phyloP scores from a whole-genome alignment of 2,113 vertebrate species.

The Suncus etruscus region DNA sequence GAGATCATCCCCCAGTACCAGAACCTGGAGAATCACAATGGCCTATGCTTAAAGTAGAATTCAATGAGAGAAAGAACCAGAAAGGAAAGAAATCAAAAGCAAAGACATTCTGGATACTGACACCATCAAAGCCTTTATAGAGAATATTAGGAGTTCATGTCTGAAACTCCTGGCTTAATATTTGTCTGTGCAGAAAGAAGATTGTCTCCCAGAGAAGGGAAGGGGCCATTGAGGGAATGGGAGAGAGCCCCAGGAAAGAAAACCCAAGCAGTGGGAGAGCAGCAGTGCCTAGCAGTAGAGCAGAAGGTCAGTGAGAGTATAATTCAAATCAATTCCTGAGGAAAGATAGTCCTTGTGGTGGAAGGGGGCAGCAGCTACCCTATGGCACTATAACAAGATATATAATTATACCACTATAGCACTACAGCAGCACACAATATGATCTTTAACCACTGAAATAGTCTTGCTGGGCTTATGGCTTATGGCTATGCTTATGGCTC shows the following conservation, averaged over 20 bases:
- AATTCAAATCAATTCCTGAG: background rate
- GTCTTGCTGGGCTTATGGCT: too few relatives aligned
- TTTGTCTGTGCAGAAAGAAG: background rate
- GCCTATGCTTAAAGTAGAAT: background rate
- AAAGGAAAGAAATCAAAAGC: background rate
- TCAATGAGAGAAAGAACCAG: background rate
- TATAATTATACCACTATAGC: too few relatives aligned
- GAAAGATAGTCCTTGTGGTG: background rate
- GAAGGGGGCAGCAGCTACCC: background rate
- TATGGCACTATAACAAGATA: background rate
- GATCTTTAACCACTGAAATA: too few relatives aligned
- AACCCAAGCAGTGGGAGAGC: background rate
- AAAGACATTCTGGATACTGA: background rate
- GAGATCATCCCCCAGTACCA: background rate
- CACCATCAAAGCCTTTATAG: background rate
- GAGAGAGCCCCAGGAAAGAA: background rate
- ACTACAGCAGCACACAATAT: too few relatives aligned
- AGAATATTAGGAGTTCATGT: background rate
- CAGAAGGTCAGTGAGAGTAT: background rate
- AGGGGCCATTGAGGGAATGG: background rate
- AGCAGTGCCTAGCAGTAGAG: background rate
- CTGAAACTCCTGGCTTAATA: background rate
- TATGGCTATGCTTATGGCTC: too few relatives aligned
- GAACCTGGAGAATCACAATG: fast-evolving
- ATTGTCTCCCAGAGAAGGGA: background rate